Evolutionary conservation across 2,113 vertebrate genomes (phyloP).

Genomic region (Corythoichthys haematopterus): DNA sequence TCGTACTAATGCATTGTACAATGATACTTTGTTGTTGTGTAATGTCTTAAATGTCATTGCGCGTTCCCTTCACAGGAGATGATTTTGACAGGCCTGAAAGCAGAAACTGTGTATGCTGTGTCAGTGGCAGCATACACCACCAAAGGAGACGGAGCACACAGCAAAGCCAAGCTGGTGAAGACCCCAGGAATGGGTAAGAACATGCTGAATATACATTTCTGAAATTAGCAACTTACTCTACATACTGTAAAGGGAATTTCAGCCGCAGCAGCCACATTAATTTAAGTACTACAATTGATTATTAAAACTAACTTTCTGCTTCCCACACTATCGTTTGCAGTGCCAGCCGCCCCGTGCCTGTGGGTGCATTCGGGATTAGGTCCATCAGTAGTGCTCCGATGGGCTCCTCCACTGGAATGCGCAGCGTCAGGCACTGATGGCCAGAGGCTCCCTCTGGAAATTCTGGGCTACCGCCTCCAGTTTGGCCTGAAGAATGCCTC

Average conservation of each 20-base stretch:
- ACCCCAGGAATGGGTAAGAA: constrained; percentile 83
- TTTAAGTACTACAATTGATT: constrained; percentile 32
- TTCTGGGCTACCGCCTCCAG: constrained; percentile 86
- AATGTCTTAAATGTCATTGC: not conserved
- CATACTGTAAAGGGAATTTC: constrained; percentile 41
- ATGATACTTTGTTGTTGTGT: not conserved
- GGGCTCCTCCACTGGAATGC: constrained; percentile 55
- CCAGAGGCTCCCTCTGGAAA: constrained; percentile 58
- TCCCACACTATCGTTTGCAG: constrained; percentile 55
- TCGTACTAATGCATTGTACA: not conserved
- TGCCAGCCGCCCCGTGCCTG: constrained; percentile 82
- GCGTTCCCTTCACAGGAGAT: constrained; percentile 75
- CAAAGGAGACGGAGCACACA: constrained; percentile 91
- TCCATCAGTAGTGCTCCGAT: constrained; percentile 70
- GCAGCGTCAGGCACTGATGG: constrained; percentile 38
- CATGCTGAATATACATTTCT: constrained; percentile 41
- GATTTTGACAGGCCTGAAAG: constrained; percentile 83
- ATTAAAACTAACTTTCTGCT: constrained; percentile 35
- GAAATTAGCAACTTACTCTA: constrained; percentile 42
- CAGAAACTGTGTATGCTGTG: constrained; percentile 86
- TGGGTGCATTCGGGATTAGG: constrained; percentile 79
- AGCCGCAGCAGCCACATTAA: constrained; percentile 37
- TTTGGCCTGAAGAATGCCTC: constrained; percentile 79
- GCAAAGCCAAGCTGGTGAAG: constrained; percentile 84
- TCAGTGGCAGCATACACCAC: constrained; percentile 93